Conservation (phyloP, 2,888 invertebrate species). For the Epistrophella euchroma region DNA sequence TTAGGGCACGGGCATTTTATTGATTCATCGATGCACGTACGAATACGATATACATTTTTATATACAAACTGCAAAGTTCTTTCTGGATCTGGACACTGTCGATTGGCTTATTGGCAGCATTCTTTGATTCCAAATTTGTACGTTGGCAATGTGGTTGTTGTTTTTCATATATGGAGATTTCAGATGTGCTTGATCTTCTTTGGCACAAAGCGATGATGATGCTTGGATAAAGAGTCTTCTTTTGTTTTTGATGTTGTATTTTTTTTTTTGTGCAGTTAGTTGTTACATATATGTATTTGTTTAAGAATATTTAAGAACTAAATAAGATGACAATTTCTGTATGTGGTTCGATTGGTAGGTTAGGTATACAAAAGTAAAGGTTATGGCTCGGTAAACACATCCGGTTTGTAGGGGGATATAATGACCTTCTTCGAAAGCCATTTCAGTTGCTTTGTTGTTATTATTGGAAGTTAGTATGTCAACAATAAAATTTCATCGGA, state of each 20-base stretch:
- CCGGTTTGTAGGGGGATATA: neutral
- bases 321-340: neutral
- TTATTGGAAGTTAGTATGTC: too few relatives aligned
- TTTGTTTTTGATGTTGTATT: slow-evolving; percentile 5
- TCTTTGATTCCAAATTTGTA: slow-evolving; percentile 63
- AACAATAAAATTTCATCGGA: too few relatives aligned
- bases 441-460: too few relatives aligned
- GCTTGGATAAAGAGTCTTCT: slow-evolving; percentile 3
- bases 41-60: too few relatives aligned
- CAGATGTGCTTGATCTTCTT: slow-evolving; percentile 53
- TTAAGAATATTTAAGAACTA: neutral
- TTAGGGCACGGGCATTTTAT: slow-evolving; percentile 37
- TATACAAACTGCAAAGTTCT: slow-evolving; percentile 36
- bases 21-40: slow-evolving; percentile 10
- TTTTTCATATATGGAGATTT: slow-evolving; percentile 56
- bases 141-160: slow-evolving; percentile 46
- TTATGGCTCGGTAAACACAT: neutral
- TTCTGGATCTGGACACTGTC: slow-evolving; percentile 47
- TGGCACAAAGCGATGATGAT: slow-evolving; percentile 19
- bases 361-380: too few relatives aligned
- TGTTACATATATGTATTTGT: neutral
- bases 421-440: too few relatives aligned
- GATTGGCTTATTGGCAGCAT: slow-evolving; percentile 55
- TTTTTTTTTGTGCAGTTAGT: neutral
- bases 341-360: neutral